These are phyloP conservation scores for Puffinus mauretanicus DNA, from an alignment of 2,113 vertebrate species.

Conservation along the genomic window DNA sequence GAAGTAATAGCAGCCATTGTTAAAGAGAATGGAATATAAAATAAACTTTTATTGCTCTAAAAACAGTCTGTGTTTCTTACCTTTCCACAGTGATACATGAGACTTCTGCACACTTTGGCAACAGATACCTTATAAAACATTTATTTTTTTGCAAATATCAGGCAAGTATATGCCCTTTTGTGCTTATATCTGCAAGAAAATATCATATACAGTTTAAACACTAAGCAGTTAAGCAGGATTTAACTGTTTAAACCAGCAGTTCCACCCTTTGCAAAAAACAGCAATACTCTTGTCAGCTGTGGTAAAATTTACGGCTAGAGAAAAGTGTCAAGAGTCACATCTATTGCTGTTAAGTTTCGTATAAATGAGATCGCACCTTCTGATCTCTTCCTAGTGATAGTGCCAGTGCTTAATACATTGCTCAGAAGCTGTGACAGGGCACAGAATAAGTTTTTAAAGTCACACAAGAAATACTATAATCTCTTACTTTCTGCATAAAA, in stretches of 20 bases:
- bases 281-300: not conserved
- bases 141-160: not conserved
- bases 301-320: not conserved
- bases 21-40: conserved; percentile 30
- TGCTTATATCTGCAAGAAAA: not conserved
- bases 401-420: not conserved
- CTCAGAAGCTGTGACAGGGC: not conserved
- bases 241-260: not conserved
- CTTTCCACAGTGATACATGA: not conserved
- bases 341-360: not conserved
- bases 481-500: not conserved
- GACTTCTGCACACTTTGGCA: not conserved
- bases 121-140: not conserved
- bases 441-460: not conserved
- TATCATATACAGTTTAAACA: not conserved
- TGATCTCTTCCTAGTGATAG: not conserved
- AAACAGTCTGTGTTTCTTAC: conserved; percentile 3
- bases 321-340: conserved; percentile 5
- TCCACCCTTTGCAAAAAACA: not conserved
- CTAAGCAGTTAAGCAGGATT: not conserved
- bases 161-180: not conserved
- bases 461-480: not conserved
- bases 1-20: conserved; percentile 10
- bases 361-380: conserved; percentile 43
- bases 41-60: conserved; percentile 34